These are phyloP conservation scores for mouse (Mus musculus) DNA, from an alignment of 2,113 vertebrate species.

Conservation along the genomic window DNA sequence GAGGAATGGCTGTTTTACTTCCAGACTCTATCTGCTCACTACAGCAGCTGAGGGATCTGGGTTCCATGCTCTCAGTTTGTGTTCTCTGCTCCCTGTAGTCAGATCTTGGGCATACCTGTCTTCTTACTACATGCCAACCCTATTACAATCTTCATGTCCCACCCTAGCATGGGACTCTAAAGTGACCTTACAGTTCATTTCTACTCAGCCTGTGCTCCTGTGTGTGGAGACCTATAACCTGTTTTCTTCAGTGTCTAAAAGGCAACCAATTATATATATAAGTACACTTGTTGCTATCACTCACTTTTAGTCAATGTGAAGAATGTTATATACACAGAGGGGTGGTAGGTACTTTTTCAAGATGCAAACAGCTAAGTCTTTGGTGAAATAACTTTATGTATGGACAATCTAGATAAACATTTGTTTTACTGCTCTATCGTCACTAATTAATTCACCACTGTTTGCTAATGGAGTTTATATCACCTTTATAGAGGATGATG, in stretches of 20 bases:
- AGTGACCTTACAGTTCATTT: background rate
- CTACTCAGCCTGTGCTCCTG: rapidly evolving
- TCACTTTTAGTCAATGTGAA: background rate
- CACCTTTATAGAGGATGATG: background rate
- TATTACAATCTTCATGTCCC: background rate
- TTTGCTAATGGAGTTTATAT: background rate
- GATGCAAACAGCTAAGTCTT: background rate
- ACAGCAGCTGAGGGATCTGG: background rate
- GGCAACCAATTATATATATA: background rate
- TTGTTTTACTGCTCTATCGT: background rate
- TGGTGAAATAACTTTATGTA: background rate
- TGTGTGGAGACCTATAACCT: too few species aligned
- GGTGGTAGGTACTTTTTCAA: background rate
- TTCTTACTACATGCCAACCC: too few species aligned
- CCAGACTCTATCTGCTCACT: background rate
- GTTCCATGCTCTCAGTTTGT: background rate
- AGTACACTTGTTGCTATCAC: background rate
- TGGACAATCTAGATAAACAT: background rate
- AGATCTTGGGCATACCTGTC: background rate
- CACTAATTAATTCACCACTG: background rate
- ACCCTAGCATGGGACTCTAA: background rate
- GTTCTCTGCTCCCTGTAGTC: background rate
- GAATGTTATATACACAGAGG: background rate
- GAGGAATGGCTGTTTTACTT: background rate
- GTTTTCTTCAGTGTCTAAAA: background rate